Evolutionary conservation across 2,888 invertebrate species (phyloP).

Genomic region (Sesia bembeciformis): DNA sequence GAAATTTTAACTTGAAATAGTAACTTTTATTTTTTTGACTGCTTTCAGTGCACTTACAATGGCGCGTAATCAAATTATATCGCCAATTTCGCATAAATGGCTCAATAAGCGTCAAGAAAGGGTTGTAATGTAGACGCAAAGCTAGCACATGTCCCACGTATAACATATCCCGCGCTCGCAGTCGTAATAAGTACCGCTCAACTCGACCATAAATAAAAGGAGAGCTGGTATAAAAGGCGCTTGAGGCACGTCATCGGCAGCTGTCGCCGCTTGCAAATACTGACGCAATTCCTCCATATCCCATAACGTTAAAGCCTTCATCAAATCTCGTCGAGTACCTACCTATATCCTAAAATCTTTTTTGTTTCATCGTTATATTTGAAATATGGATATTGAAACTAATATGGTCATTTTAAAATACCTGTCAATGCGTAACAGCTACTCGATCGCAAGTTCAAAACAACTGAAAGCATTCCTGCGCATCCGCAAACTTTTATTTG

Average conservation of each 20-base stretch:
- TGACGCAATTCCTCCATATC: conserved; percentile 30
- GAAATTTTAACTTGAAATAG: not conserved
- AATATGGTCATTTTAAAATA: not conserved
- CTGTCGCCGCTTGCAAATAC: conserved; percentile 42
- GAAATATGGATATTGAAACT: no score
- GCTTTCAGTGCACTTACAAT: no score
- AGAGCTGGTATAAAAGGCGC: conserved; percentile 46
- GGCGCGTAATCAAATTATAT: not conserved
- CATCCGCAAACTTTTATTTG: conserved; percentile 17
- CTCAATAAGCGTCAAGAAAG: conserved; percentile 46
- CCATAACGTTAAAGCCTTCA: conserved; percentile 24
- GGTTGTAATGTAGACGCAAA: conserved; percentile 36
- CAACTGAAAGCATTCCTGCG: conserved; percentile 8
- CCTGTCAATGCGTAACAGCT: conserved; percentile 22
- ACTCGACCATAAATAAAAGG: conserved; percentile 66
- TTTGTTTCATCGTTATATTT: no score
- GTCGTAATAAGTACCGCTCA: conserved; percentile 61
- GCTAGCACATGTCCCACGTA: conserved; percentile 36
- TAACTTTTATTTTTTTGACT: not conserved
- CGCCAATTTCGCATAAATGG: conserved; percentile 21
- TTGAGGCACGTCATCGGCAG: conserved; percentile 54
- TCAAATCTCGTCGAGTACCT: not conserved
- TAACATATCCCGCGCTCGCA: conserved; percentile 46
- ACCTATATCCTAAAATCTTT: no score
- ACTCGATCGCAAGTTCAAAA: conserved; percentile 11